Base-by-base conservation (phyloP, 1,140 invertebrate genomes). In the Euborellia annulipes region DNA sequence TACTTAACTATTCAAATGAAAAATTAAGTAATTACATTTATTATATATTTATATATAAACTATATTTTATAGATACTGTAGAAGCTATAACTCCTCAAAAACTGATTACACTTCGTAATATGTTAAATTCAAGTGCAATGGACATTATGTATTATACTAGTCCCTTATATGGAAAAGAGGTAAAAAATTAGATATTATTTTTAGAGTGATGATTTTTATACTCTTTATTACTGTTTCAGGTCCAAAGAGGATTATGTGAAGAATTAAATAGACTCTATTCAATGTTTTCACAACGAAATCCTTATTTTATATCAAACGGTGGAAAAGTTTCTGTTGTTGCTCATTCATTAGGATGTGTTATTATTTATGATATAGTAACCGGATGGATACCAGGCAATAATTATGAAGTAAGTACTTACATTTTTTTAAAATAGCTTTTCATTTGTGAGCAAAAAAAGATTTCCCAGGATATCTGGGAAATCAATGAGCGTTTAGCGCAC, bases 101-200 rank as follows among this genome's bases (percentile, higher is more conserved):
- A 54, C 68, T 78, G 14, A 59, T 75, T 51, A 70, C 71, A 51
- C 66, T 82, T 50, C 64, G 80, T 45, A 68, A 73, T 43, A 65
- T 81, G 36, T 62, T 84, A 17, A 84, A 84, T 60, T 71, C 75
- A 34, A 82, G 78, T 34, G 80, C 79, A 18, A 82, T 85, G 79
- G 82, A 85, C 58, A 79, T 85, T 49, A 73, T 86, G 60, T 86
- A 85, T 55, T 86, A 86, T 54, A 83, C 82, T 32, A 83, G 79
- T 62, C 82, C 82, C 36, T 57, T 85, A 1, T 85, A 83, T 55
- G 71, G 82, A 45, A 71, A 70, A 32, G 82, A 85, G 69, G 74
- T 73, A 47, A 52, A 46, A n/a, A n/a, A n/a, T n/a, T n/a, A n/a
- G n/a, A n/a, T n/a, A n/a, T n/a, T n/a, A 19, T 45, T 13, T 18